These are phyloP conservation scores for Leptatherina wallacei DNA, from an alignment of 2,797 vertebrate genomes.

Conservation along the genomic window DNA sequence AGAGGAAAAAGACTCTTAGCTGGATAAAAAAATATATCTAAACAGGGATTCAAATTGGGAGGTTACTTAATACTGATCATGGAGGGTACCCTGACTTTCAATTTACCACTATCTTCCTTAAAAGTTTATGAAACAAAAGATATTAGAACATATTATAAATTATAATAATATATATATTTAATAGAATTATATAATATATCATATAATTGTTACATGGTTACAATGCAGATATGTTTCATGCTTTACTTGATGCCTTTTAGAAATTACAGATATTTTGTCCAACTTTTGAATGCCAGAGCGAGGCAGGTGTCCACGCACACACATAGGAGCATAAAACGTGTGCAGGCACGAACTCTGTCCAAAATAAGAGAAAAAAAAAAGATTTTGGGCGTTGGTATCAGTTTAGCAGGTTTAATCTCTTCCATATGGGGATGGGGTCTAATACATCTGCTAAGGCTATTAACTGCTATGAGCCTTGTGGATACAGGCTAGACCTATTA, in stretches of 20 bases:
- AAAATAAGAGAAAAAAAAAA: slow-evolving; percentile 24
- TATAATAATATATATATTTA: too few species aligned
- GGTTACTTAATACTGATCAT: neutral
- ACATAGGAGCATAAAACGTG: slow-evolving; percentile 18
- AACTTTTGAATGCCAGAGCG: neutral
- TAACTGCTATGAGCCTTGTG: slow-evolving; percentile 71
- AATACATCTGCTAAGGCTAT: slow-evolving; percentile 77
- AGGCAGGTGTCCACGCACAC: slow-evolving; percentile 18
- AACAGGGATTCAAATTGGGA: neutral
- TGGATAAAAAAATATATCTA: neutral
- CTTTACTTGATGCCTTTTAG: neutral
- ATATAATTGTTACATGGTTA: too few species aligned
- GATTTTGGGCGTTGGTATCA: slow-evolving; percentile 50
- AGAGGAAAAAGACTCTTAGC: too few species aligned
- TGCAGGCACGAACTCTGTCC: slow-evolving; percentile 12
- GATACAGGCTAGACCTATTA: slow-evolving; percentile 61
- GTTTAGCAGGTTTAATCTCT: slow-evolving; percentile 75
- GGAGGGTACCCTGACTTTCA: neutral
- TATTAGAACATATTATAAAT: neutral
- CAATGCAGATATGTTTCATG: neutral
- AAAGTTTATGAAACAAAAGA: neutral
- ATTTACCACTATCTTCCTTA: neutral
- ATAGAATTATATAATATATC: too few species aligned
- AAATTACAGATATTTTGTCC: neutral
- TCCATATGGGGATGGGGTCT: slow-evolving; percentile 75